Base-by-base conservation (phyloP, 2,113 vertebrate genomes). In the Phalacrocorax brasilianus region DNA sequence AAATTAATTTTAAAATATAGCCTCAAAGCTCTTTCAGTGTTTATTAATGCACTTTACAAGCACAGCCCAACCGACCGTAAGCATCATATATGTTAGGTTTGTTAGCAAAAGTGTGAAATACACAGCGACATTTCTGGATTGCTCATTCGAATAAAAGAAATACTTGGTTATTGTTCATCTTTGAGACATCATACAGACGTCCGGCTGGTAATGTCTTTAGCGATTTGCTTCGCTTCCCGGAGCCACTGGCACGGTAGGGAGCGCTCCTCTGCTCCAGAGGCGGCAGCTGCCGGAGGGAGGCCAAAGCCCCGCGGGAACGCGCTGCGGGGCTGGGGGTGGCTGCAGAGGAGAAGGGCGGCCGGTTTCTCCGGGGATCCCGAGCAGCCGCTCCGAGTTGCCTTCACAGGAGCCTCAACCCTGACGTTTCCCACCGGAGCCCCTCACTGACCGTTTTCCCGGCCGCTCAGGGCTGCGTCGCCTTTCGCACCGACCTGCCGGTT, bases 191-290 rank as follows among this genome's bases (percentile, higher is more conserved):
- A 26, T 4, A 7, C 4, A n/a, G 27, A 24, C 16, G 30, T 8
- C 4, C 7, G 20, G 17, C 7, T 15, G 14, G 12, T 11, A 15
- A 33, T 1, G 10, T 3, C 24, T 2, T 3, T 3, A 30, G 15
- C 0, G 9, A 8, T 30, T 33, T 11, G 7, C 38, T 40, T 53
- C 1, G 0, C 24, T 22, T 5, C 4, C 4, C 5, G 40, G 8
- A 4, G 16, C 19, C 20, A 19, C 2, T 11, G 1, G 13, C 12
- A 5, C 0, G 0, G 5, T 6, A 15, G 20, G 1, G 1, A 68
- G 22, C 18, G 0, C 5, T 19, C 22, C 40, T 3, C 17, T 8
- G 0, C 9, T 11, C 7, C 21, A 5, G 27, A 8, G 16, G 5
- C 4, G 8, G n/a, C 33, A 50, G n/a, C 24, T 42, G 28, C 15